Conservation (phyloP, 2,888 invertebrate species). For the Myathropa florea region DNA sequence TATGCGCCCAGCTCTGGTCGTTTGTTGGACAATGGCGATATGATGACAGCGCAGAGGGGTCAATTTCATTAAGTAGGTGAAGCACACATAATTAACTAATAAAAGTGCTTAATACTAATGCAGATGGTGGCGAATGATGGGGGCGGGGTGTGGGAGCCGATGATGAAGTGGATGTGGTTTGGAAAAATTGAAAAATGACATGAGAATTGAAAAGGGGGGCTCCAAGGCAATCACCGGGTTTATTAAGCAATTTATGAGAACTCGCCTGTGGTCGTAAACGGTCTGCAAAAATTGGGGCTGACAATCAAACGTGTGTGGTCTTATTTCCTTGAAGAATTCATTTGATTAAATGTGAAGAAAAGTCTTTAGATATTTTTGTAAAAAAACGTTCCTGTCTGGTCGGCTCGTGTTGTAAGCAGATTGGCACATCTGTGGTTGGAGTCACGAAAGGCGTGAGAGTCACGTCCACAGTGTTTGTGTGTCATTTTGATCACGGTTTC, state of each 20-base stretch:
- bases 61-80: slow-evolving; percentile 66
- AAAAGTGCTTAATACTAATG: slow-evolving; percentile 18
- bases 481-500: too few relatives aligned
- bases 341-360: background rate
- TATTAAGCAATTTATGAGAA: background rate
- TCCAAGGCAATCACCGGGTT: background rate
- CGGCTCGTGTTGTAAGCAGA: too few relatives aligned
- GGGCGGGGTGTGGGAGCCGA: background rate
- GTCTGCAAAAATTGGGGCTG: background rate
- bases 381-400: too few relatives aligned
- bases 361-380: background rate
- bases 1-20: background rate
- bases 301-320: background rate
- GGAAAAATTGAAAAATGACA: background rate
- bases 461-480: too few relatives aligned
- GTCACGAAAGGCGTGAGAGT: too few relatives aligned
- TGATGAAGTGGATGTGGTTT: background rate
- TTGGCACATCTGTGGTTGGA: too few relatives aligned
- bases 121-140: background rate
- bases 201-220: background rate
- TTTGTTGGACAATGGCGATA: background rate
- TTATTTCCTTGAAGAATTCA: background rate
- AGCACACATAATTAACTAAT: slow-evolving; percentile 62
- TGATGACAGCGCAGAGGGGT: slow-evolving; percentile 25
- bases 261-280: background rate